These are phyloP conservation scores for Clinocottus analis DNA, from an alignment of 2,113 vertebrate genomes.

Conservation along the genomic window DNA sequence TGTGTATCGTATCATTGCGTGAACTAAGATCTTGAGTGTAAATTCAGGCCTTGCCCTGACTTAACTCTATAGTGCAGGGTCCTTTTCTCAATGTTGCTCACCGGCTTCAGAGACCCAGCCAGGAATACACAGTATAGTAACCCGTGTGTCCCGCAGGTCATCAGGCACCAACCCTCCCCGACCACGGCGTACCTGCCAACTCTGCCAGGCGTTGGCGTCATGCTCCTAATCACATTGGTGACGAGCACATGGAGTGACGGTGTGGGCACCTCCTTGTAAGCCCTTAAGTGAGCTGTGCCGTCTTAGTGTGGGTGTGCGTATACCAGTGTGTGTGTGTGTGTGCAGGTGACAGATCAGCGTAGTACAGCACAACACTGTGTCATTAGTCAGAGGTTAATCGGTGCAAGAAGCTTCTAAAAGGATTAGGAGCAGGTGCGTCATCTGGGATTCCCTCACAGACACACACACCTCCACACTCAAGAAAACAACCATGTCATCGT, in stretches of 20 bases:
- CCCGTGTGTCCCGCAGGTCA: neutral
- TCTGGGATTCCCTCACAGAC: constrained; percentile 51
- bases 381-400: constrained; percentile 39
- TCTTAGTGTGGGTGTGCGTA: constrained; percentile 17
- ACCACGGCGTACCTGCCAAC: neutral
- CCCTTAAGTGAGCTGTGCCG: constrained; percentile 20
- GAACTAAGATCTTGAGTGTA: neutral
- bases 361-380: neutral
- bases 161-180: constrained; percentile 3
- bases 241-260: neutral
- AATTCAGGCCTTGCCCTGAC: no score
- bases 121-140: constrained; percentile 24
- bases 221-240: constrained; percentile 43
- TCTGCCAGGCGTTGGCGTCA: constrained; percentile 9
- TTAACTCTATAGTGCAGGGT: neutral
- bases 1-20: neutral
- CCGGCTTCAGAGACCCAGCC: neutral
- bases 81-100: neutral
- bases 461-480: neutral
- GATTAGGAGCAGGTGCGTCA: constrained; percentile 47
- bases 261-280: constrained; percentile 15
- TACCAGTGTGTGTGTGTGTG: constrained; percentile 4
- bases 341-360: neutral
- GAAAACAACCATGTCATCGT: neutral
- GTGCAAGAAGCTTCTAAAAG: constrained; percentile 32